Evolutionary conservation across 2,797 vertebrate genomes (phyloP).

Genomic region (Catostomus latipinnis): DNA sequence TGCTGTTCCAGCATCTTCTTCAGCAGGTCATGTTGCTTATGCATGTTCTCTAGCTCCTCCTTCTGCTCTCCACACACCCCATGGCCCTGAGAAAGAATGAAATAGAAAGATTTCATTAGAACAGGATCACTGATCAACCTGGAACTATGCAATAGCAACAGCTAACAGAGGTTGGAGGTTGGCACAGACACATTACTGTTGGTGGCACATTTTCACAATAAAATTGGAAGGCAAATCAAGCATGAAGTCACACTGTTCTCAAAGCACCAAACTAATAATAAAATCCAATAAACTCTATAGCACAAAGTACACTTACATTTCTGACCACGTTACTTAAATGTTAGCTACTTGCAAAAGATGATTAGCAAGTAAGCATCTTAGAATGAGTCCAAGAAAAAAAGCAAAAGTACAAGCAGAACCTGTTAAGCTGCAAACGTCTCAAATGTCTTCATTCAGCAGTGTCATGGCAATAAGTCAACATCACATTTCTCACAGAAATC

Average conservation of each 20-base stretch:
- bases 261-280: not conserved
- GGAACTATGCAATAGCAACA: no score
- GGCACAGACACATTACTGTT: no score
- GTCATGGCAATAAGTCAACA: not conserved
- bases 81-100: conserved; percentile 35
- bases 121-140: not conserved
- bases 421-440: not conserved
- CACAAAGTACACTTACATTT: not conserved
- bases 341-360: not conserved
- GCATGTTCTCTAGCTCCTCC: conserved; percentile 94
- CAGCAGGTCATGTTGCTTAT: conserved; percentile 94
- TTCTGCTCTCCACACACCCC: conserved; percentile 83
- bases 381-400: not conserved
- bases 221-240: not conserved
- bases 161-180: no score
- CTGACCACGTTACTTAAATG: not conserved
- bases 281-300: not conserved
- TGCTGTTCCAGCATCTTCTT: conserved; percentile 97
- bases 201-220: no score
- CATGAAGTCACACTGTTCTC: not conserved
- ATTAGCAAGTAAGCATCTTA: not conserved
- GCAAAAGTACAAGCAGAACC: conserved; percentile 12
- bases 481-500: not conserved
- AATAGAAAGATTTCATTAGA: not conserved
- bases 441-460: not conserved